Percentiles rank a stretch among this genome's conserved stretches.
Conservation (phyloP, 2,113 vertebrate genomes). For the Psilopsiagon aymara region DNA sequence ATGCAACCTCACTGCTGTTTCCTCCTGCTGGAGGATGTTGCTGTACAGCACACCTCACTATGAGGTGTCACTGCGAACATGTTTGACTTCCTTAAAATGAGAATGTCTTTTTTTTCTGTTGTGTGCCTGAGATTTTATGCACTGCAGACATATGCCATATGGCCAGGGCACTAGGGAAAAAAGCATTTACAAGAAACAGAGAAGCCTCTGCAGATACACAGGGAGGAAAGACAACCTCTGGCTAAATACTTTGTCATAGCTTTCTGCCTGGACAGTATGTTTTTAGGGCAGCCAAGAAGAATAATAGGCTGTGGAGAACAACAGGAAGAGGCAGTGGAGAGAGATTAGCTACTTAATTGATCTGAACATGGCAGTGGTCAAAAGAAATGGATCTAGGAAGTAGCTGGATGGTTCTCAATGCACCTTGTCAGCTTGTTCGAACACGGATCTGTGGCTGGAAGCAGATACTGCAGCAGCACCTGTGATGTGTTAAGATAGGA, state of each 20-base stretch:
- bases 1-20: neutral
- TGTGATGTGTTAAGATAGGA: neutral
- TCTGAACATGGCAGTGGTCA: neutral
- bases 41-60: neutral
- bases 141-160: neutral
- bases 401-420: neutral
- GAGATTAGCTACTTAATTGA: neutral
- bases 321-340: neutral
- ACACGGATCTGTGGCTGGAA: neutral
- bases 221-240: neutral
- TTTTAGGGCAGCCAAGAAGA: neutral
- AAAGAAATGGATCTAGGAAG: neutral
- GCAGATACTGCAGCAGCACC: neutral
- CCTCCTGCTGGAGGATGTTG: neutral
- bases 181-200: neutral
- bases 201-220: neutral
- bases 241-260: neutral
- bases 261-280: neutral
- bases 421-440: neutral
- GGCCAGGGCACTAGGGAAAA: neutral
- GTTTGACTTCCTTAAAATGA: neutral
- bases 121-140: neutral
- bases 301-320: neutral
- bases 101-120: neutral
- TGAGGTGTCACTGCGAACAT: neutral